Percentiles rank a stretch among this genome's conserved stretches.
Conservation (phyloP, 2,797 vertebrate species). For the Spea hammondii region DNA sequence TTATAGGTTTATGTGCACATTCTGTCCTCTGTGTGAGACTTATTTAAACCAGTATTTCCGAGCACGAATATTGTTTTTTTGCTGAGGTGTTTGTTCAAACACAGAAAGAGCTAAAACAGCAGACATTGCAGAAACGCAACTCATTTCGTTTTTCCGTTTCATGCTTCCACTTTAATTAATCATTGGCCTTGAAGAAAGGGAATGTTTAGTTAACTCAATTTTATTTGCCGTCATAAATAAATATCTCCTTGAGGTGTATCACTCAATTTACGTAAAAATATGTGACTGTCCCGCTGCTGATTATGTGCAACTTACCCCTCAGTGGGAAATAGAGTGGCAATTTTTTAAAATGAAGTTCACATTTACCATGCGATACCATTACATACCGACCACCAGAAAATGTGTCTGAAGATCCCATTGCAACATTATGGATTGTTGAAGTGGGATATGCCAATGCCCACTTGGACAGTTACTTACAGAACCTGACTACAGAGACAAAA, state of each 20-base stretch:
- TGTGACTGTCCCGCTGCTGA: too few relatives aligned
- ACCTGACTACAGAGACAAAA: too few relatives aligned
- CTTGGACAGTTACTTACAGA: too few relatives aligned
- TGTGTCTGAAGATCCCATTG: too few relatives aligned
- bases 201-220: neutral
- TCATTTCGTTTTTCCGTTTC: neutral
- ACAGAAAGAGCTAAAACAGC: neutral
- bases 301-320: too few relatives aligned
- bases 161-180: neutral
- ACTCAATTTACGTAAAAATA: neutral
- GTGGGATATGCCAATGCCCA: too few relatives aligned
- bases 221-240: neutral
- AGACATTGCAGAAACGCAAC: neutral
- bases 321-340: too few relatives aligned
- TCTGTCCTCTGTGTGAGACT: neutral
- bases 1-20: neutral
- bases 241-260: neutral
- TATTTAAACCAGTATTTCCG: conserved; percentile 2
- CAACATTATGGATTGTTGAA: too few relatives aligned
- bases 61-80: neutral
- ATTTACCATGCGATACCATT: too few relatives aligned
- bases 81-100: neutral
- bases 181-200: neutral
- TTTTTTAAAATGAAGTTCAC: too few relatives aligned
- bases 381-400: too few relatives aligned